Percentiles rank a stretch among this genome's conserved stretches.
These are phyloP conservation scores for Pipra filicauda DNA, from an alignment of 2,113 vertebrate species.

Conservation along the genomic window DNA sequence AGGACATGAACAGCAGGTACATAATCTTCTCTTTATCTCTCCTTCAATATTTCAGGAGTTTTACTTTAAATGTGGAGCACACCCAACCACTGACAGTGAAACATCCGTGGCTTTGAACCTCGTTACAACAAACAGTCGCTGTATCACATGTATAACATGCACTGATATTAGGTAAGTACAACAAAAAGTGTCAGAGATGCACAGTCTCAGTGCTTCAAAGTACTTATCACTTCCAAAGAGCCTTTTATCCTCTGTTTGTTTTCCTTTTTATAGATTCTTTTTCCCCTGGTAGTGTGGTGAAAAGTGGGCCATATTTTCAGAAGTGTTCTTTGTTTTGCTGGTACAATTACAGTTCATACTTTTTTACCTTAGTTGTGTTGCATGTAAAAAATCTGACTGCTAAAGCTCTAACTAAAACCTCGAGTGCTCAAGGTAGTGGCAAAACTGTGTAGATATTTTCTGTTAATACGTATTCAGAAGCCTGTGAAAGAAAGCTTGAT, in stretches of 20 bases:
- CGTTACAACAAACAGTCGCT: conserved; percentile 76
- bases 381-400: not conserved
- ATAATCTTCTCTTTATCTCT: conserved; percentile 60
- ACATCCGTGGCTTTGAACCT: conserved; percentile 84
- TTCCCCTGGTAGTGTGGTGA: not conserved
- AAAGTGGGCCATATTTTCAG: not conserved
- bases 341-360: not conserved
- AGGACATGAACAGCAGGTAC: not conserved
- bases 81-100: conserved; percentile 81
- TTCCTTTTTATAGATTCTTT: not conserved
- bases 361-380: not conserved
- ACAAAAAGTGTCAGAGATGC: not conserved
- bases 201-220: not conserved
- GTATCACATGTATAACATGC: conserved; percentile 82
- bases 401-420: not conserved
- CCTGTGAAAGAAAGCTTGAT: not conserved
- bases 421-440: accelerated
- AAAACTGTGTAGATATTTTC: not conserved
- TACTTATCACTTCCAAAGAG: not conserved
- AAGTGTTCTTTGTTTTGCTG: not conserved
- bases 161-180: conserved; percentile 80
- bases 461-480: not conserved
- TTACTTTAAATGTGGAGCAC: conserved; percentile 86
- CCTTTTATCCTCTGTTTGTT: not conserved
- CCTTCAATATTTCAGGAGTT: conserved; percentile 80